These are phyloP conservation scores for Alcis repandata DNA, from an alignment of 2,888 invertebrate species.

Conservation along the genomic window DNA sequence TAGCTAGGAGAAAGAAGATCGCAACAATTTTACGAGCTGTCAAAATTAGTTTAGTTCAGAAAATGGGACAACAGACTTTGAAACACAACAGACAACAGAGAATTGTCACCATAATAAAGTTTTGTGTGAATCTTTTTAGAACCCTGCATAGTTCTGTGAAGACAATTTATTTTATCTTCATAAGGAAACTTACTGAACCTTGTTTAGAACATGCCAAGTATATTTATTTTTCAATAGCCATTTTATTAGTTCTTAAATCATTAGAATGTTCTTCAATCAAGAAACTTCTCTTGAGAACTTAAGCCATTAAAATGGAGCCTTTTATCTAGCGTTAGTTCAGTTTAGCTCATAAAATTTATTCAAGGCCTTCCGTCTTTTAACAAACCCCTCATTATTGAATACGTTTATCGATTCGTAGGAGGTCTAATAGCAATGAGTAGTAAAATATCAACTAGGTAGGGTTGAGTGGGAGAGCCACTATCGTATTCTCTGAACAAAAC, in stretches of 20 bases:
- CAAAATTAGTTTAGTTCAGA: too few species aligned
- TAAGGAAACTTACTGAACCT: too few species aligned
- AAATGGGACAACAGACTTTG: too few species aligned
- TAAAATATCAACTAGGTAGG: background rate
- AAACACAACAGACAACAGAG: too few species aligned
- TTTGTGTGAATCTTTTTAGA: too few species aligned
- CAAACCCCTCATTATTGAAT: conserved; percentile 13
- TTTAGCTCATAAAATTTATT: conserved; percentile 7
- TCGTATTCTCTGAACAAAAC: background rate
- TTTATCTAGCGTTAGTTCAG: background rate
- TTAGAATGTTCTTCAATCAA: background rate
- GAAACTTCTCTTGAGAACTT: background rate
- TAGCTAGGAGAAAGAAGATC: too few species aligned
- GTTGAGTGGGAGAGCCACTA: background rate
- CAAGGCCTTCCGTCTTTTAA: conserved; percentile 3
- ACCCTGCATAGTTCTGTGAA: too few species aligned
- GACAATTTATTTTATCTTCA: too few species aligned
- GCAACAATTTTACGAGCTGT: too few species aligned
- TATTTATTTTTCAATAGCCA: too few species aligned
- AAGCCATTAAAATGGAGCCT: conserved; percentile 19
- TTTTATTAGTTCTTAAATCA: background rate
- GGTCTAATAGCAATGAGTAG: background rate
- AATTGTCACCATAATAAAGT: too few species aligned
- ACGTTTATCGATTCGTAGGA: background rate
- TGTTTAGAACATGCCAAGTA: too few species aligned